Evolutionary conservation across 2,797 vertebrate species (phyloP).

Genomic region (Oophaga sylvatica): DNA sequence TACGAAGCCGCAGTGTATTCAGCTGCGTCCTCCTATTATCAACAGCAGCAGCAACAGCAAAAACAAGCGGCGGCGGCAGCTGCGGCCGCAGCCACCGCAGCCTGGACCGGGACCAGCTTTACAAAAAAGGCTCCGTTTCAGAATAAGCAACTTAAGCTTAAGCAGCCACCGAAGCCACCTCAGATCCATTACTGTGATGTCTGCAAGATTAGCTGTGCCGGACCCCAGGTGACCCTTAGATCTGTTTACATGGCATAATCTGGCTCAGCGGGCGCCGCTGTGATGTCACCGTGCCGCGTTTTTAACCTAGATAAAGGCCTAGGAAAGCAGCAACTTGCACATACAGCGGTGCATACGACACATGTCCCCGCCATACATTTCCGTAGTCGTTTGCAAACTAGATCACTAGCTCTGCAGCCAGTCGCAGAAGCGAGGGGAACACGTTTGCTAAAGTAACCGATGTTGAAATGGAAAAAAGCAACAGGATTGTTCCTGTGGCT

Average conservation of each 20-base stretch:
- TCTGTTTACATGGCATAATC: not conserved
- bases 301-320: not conserved
- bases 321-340: no score
- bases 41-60: slow-evolving; percentile 90
- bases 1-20: slow-evolving; percentile 98
- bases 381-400: slow-evolving; percentile 32
- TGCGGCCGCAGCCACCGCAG: slow-evolving; percentile 89
- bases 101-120: slow-evolving; percentile 93
- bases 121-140: slow-evolving; percentile 95
- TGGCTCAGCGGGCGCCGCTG: not conserved
- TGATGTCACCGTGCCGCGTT: not conserved
- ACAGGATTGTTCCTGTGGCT: not conserved
- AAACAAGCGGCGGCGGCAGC: slow-evolving; percentile 88
- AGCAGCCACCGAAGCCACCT: slow-evolving; percentile 94
- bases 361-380: not conserved
- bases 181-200: slow-evolving; percentile 99
- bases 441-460: slow-evolving; percentile 44
- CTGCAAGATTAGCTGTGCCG: slow-evolving; percentile 98
- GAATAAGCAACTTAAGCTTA: slow-evolving; percentile 93
- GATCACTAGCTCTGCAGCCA: slow-evolving; percentile 54
- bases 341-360: not conserved
- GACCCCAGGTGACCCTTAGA: slow-evolving; percentile 85
- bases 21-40: slow-evolving; percentile 90
- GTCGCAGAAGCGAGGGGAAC: slow-evolving; percentile 48
- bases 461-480: not conserved